Conservation (phyloP, 2,113 vertebrate genomes). For the Lepus timidus region DNA sequence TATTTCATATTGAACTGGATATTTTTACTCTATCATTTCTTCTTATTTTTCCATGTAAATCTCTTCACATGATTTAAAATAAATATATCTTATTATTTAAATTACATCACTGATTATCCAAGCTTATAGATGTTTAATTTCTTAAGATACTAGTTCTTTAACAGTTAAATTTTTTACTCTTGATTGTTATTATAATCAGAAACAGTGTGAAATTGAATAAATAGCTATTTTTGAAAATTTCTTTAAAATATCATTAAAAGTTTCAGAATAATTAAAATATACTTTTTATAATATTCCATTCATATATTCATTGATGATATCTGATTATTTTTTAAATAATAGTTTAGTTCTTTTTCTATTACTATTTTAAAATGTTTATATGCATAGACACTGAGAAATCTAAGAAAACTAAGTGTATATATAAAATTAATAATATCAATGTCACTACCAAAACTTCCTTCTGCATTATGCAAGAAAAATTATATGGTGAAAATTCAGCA, state of each 20-base stretch:
- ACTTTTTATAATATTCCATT: not conserved
- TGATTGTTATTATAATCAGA: not conserved
- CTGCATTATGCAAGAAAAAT: not conserved
- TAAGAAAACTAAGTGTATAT: not conserved
- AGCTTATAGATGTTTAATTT: not conserved
- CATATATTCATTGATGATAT: not conserved
- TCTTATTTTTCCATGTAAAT: conserved; percentile 3
- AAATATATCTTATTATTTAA: conserved; percentile 9
- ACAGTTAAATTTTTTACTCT: not conserved
- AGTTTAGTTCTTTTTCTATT: not conserved
- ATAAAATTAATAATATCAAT: not conserved
- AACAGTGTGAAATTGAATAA: not conserved
- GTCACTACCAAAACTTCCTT: not conserved
- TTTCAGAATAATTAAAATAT: not conserved
- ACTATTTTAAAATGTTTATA: not conserved
- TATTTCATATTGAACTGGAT: not conserved
- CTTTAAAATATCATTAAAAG: not conserved
- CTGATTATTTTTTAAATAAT: conserved; percentile 18
- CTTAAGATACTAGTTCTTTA: not conserved
- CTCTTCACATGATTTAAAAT: not conserved
- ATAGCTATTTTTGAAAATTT: not conserved
- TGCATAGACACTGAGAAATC: not conserved
- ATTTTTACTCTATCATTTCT: not conserved
- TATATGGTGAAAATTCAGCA: not conserved
- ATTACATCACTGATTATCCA: not conserved